Evolutionary conservation across 64 coral and sea anemone genomes (phyloP).

Genomic region (Cladopsammia gracilis): DNA sequence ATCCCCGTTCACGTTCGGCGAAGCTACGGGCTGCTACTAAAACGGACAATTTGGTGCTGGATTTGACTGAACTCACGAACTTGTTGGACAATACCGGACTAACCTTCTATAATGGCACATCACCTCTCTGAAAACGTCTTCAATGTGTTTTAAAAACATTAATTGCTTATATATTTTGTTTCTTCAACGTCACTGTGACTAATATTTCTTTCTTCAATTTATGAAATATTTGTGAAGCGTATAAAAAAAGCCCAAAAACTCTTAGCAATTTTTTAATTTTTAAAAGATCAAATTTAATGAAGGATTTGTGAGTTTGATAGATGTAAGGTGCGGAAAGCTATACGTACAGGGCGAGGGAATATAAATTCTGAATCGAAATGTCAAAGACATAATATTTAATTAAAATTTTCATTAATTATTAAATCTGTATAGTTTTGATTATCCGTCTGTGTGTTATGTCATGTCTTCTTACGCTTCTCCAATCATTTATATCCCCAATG

Average conservation of each 20-base stretch:
- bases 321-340: background rate
- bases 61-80: conserved; percentile 68
- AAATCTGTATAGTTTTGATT: background rate
- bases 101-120: conserved; percentile 40
- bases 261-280: background rate
- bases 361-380: background rate
- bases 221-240: background rate
- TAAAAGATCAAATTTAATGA: background rate
- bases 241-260: background rate
- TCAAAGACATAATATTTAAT: background rate
- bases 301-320: background rate
- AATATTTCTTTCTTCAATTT: background rate
- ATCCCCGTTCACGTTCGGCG: conserved; percentile 85
- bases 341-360: background rate
- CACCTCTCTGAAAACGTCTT: background rate
- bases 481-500: no score
- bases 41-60: conserved; percentile 78
- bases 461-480: no score
- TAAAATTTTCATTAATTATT: background rate
- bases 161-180: background rate
- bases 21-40: conserved; percentile 87
- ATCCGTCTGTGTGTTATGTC: no score
- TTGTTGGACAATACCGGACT: conserved; percentile 35
- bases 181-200: background rate
- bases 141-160: background rate